Base-by-base conservation (phyloP, 2,888 invertebrate species). In the Neoitamus cyanurus region DNA sequence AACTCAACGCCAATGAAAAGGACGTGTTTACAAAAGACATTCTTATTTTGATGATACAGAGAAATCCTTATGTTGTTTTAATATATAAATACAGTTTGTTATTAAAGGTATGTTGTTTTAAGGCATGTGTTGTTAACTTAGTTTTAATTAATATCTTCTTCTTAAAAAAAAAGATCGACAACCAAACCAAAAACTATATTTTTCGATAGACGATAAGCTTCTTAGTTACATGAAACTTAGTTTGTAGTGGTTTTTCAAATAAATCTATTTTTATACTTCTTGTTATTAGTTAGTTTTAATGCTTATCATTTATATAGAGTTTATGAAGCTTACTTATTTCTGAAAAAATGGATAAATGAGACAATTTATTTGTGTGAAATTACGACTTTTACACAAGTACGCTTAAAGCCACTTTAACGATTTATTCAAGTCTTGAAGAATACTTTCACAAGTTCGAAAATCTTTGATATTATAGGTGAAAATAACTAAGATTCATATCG, bases 41-140 rank as follows among this genome's bases (percentile, higher is more conserved):
- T 77, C 15, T 80, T 58, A 80, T 31, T 30, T 80, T 31, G 34
- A 78, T 37, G 75, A 75, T 37, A 75, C 75, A 86, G 77, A 70
- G 84, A 70, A 37, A 84, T 82, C 42, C 75, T 83, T 86, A 83
- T 84, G 68, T 84, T 84, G 75, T 69, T 69, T 73, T 80, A 68
- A 78, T 84, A 78, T 72, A 68, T 85, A 80, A 80, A 46, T 82
- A 85, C 58, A 82, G 42, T 42, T 78, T 82, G 58, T 78, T 78
- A 78, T 72, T 70, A 85, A 85, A 75, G 77, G 87, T 86, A 87
- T 87, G 87, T 84, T 86, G 83, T 87, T 86, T 73, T 85, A 85
- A 85, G 86, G 87, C 87, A 87, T 87, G 87, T 86, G 82, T 84
- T 85, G 85, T 80, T 78, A 82, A 82, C 68, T 82, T 80, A 80